These are phyloP conservation scores for Cephus sareptanus DNA, from an alignment of 2,888 invertebrate species.

Conservation along the genomic window DNA sequence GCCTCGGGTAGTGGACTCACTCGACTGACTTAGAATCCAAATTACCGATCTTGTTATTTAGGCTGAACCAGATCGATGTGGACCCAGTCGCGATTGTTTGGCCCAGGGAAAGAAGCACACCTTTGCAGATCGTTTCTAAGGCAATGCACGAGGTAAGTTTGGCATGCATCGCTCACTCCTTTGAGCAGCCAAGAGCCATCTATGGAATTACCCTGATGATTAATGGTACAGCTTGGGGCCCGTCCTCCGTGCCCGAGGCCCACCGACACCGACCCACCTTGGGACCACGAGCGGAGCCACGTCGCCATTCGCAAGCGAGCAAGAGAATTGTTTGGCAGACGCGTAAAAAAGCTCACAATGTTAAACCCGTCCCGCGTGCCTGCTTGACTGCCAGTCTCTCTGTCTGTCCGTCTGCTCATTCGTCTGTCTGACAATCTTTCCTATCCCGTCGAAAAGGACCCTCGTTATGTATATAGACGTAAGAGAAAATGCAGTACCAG, in stretches of 20 bases:
- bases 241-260: conserved; percentile 1
- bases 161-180: conserved; percentile 62
- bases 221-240: conserved; percentile 53
- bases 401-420: conserved; percentile 4
- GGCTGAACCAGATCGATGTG: not conserved
- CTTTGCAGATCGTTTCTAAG: conserved; percentile 46
- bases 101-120: conserved; percentile 27
- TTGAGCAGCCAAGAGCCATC: conserved; percentile 59
- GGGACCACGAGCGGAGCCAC: conserved; percentile 14
- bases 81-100: not conserved
- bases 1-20: not conserved
- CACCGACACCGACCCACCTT: not conserved
- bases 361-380: conserved; percentile 38
- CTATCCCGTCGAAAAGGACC: not conserved
- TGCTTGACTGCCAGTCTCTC: not conserved
- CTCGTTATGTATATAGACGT: not conserved
- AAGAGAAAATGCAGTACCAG: not conserved
- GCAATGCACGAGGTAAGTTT: conserved; percentile 55
- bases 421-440: not conserved
- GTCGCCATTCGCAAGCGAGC: conserved; percentile 31
- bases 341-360: conserved; percentile 59
- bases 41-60: not conserved
- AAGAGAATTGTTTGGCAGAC: conserved; percentile 50
- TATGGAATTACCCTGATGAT: conserved; percentile 65
- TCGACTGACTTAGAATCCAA: not conserved